phyloP scores from a whole-genome alignment of 2,888 invertebrate genomes.

The Dolichopus griseipennis region DNA sequence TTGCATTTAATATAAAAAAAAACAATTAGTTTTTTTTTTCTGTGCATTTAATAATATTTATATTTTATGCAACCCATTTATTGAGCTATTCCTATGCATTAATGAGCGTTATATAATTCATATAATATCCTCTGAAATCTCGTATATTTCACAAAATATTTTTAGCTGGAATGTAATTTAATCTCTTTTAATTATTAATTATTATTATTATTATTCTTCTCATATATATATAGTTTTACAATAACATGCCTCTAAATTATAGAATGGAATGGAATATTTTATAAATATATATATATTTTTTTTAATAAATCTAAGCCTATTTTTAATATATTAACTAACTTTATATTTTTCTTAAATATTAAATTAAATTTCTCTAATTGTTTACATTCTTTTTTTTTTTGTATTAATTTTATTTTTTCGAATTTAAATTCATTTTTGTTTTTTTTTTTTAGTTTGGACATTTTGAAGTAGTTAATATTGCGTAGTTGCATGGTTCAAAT shows the following conservation, averaged over 20 bases:
- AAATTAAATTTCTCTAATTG: background rate
- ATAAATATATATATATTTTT: no score
- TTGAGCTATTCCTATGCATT: background rate
- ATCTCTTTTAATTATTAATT: no score
- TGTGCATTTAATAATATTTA: no score
- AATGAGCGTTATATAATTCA: background rate
- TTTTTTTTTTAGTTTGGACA: background rate
- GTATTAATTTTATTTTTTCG: background rate
- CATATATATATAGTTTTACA: background rate
- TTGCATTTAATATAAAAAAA: no score
- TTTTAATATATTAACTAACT: background rate
- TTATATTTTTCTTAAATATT: background rate
- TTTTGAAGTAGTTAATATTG: background rate
- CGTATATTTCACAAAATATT: background rate
- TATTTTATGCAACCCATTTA: background rate
- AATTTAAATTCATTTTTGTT: no score
- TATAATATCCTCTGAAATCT: background rate
- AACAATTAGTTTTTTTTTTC: no score
- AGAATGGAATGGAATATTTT: background rate
- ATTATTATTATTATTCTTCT: background rate
- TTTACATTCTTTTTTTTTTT: background rate
- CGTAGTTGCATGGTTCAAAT: no score
- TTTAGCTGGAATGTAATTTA: background rate
- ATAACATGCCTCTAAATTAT: background rate
- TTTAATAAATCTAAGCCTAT: background rate